These are phyloP conservation scores for Turritopsis rubra DNA, from an alignment of 30 jellyfish, hydroid and myxozoan species.

Conservation along the genomic window DNA sequence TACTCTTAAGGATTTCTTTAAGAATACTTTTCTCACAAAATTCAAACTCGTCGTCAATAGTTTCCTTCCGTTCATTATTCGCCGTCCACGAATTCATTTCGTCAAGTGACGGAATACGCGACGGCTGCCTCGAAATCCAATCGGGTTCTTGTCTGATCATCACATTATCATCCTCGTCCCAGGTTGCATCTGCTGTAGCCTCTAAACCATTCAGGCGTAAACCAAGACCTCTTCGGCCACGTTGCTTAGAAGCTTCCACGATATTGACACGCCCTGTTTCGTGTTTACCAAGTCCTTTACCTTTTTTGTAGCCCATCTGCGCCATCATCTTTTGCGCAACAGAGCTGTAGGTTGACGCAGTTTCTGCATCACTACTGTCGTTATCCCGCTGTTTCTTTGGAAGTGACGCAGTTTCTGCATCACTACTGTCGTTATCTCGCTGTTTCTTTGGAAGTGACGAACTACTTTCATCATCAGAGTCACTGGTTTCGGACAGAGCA, in stretches of 20 bases:
- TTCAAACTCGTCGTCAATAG: constrained; percentile 62
- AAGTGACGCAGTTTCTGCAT: neutral
- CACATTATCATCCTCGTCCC: constrained; percentile 60
- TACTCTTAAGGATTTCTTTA: constrained; percentile 40
- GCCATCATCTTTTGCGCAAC: constrained; percentile 59
- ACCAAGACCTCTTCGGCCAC: constrained; percentile 96
- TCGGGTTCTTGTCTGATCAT: constrained; percentile 52
- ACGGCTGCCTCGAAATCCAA: constrained; percentile 54
- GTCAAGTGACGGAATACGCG: constrained; percentile 38
- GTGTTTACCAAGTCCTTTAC: constrained; percentile 86
- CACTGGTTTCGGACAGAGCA: neutral
- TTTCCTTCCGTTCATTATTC: constrained; percentile 59
- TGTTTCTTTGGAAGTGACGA: neutral
- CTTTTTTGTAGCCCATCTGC: constrained; percentile 79
- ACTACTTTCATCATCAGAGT: neutral
- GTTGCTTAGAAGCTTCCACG: constrained; percentile 89
- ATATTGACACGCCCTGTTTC: constrained; percentile 89
- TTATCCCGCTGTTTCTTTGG: neutral
- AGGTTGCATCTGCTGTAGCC: constrained; percentile 55
- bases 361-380: neutral
- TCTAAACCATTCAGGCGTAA: constrained; percentile 70
- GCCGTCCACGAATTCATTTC: constrained; percentile 52
- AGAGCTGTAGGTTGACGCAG: constrained; percentile 20
- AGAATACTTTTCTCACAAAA: constrained; percentile 69
- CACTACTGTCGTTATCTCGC: neutral